Percentiles rank a stretch among this genome's conserved stretches.
These are phyloP conservation scores for Hormiphora californensis DNA, from an alignment of 37 sponge, comb jelly and placozoan species.

Conservation along the genomic window DNA sequence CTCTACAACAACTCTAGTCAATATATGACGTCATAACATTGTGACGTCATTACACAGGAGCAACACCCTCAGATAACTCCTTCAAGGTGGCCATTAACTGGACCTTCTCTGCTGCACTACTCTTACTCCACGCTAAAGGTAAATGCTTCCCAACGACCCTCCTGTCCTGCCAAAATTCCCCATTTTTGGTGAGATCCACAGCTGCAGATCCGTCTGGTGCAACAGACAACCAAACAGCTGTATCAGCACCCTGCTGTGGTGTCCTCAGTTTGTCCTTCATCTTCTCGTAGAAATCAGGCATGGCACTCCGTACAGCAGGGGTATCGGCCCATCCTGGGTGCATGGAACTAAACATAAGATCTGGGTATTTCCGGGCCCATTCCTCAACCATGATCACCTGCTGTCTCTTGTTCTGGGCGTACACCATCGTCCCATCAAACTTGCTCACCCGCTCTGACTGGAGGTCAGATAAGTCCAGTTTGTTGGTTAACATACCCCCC, in stretches of 20 bases:
- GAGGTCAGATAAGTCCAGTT: constrained; percentile 73
- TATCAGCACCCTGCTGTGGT: constrained; percentile 88
- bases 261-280: constrained; percentile 65
- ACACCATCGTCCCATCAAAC: constrained; percentile 74
- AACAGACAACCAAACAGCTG: constrained; percentile 78
- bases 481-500: constrained; percentile 78
- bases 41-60: too few relatives aligned
- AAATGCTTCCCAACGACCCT: constrained; percentile 68
- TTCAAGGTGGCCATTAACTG: constrained; percentile 68
- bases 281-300: constrained; percentile 71
- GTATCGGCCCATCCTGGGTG: constrained; percentile 82
- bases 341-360: constrained; percentile 84
- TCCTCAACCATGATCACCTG: constrained; percentile 77
- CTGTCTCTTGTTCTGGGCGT: constrained; percentile 90
- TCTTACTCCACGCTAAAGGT: constrained; percentile 64
- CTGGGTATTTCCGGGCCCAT: constrained; percentile 64
- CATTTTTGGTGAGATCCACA: background rate
- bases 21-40: too few relatives aligned
- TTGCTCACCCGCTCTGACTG: constrained; percentile 58
- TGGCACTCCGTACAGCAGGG: constrained; percentile 68
- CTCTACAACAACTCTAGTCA: too few relatives aligned
- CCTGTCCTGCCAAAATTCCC: constrained; percentile 60
- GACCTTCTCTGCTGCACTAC: constrained; percentile 63
- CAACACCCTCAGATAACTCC: constrained; percentile 30
- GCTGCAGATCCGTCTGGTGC: constrained; percentile 49